These are phyloP conservation scores for Oreamnos americanus DNA, from an alignment of 2,113 vertebrate genomes.

Conservation along the genomic window DNA sequence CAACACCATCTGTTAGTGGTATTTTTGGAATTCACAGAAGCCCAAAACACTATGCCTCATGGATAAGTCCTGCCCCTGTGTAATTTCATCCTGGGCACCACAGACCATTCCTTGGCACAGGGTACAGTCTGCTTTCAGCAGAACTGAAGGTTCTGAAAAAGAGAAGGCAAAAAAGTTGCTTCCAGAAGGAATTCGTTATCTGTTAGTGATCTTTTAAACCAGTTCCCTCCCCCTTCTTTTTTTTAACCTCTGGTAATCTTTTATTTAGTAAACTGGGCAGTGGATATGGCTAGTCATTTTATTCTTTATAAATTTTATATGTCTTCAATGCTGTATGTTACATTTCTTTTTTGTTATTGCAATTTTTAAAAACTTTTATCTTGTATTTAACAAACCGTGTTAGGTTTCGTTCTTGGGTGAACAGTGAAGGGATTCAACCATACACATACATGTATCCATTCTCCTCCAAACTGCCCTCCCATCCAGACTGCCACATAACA, in stretches of 20 bases:
- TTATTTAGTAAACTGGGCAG: not conserved
- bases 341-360: not conserved
- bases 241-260: not conserved
- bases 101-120: not conserved
- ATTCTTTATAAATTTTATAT: not conserved
- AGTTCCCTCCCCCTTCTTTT: not conserved
- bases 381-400: not conserved
- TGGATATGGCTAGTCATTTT: not conserved
- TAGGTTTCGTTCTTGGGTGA: rapidly evolving
- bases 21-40: not conserved
- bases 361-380: not conserved
- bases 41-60: not conserved
- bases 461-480: not conserved
- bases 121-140: not conserved
- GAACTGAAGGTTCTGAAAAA: not conserved
- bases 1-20: not conserved
- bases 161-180: not conserved
- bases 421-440: not conserved
- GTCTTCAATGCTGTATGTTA: not conserved
- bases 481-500: not conserved
- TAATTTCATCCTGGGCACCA: not conserved
- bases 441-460: not conserved
- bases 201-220: not conserved
- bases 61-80: not conserved
- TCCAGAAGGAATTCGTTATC: not conserved